Percentiles rank a stretch among this genome's conserved stretches.
phyloP scores from a whole-genome alignment of 2,113 vertebrate genomes.

The Neomonachus schauinslandi region DNA sequence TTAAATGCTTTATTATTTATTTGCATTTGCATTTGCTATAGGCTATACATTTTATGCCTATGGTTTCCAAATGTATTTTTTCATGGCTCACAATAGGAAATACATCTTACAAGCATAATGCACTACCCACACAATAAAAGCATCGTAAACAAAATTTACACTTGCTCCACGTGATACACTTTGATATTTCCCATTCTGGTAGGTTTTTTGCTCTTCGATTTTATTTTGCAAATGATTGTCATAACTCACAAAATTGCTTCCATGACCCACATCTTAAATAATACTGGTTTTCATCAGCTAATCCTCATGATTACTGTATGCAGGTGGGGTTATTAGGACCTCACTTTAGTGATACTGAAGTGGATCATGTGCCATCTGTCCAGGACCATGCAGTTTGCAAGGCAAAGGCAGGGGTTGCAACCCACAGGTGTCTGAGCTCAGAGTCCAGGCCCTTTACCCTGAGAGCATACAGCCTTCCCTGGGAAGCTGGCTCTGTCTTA shows the following conservation, averaged over 20 bases:
- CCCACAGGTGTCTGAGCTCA: background rate
- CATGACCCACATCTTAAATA: background rate
- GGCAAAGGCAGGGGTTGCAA: fast-evolving
- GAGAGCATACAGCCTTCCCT: fast-evolving
- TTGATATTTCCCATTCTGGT: background rate
- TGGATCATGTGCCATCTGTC: too few species aligned
- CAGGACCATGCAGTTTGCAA: background rate
- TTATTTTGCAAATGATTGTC: background rate
- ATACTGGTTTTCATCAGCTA: background rate
- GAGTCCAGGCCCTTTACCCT: background rate
- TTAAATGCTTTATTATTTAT: background rate
- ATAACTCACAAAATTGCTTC: background rate
- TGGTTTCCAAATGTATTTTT: background rate
- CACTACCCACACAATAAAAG: background rate
- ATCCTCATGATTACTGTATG: background rate
- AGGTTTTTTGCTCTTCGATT: background rate
- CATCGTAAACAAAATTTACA: background rate
- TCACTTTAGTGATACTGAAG: background rate
- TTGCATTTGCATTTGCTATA: background rate
- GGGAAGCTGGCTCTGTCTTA: fast-evolving
- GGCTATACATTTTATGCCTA: background rate
- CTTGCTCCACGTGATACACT: fast-evolving
- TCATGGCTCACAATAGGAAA: background rate
- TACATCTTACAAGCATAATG: background rate
- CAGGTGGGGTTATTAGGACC: fast-evolving